phyloP scores from a whole-genome alignment of 2,113 vertebrate species.

The Dendrocopos noguchii region DNA sequence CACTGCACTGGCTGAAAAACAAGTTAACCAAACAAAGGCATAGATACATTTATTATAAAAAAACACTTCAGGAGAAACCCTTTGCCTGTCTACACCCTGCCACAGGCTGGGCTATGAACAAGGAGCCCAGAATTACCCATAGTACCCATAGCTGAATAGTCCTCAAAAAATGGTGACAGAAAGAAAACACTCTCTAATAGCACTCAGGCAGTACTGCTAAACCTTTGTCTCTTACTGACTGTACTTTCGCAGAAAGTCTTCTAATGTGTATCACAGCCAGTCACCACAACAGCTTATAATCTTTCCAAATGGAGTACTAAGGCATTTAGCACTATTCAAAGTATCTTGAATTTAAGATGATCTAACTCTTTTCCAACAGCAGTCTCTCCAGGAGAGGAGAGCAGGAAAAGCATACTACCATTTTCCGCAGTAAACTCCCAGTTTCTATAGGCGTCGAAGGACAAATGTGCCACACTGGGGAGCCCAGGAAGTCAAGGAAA shows the following conservation, averaged over 20 bases:
- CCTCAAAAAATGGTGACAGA: background rate
- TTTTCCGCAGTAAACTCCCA: background rate
- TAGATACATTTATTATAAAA: background rate
- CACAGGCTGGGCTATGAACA: background rate
- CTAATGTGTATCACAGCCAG: conserved; percentile 10
- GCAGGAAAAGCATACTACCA: background rate
- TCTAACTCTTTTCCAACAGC: background rate
- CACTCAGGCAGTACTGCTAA: background rate
- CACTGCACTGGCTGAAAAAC: conserved; percentile 32
- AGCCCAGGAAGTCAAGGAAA: background rate
- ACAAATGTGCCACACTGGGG: background rate
- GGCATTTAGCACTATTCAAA: background rate
- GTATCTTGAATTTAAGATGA: background rate
- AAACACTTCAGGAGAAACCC: background rate
- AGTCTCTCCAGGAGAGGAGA: background rate
- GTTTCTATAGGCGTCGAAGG: background rate
- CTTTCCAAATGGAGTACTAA: background rate
- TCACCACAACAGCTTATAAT: background rate
- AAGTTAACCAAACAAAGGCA: conserved; percentile 29
- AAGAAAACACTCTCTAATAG: background rate
- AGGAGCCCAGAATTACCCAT: background rate
- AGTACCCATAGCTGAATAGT: background rate
- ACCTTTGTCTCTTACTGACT: background rate
- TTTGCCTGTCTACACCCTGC: background rate
- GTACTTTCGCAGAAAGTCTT: background rate